Base-by-base conservation (phyloP, 2,113 vertebrate genomes). In the Triplophysa siluroides region DNA sequence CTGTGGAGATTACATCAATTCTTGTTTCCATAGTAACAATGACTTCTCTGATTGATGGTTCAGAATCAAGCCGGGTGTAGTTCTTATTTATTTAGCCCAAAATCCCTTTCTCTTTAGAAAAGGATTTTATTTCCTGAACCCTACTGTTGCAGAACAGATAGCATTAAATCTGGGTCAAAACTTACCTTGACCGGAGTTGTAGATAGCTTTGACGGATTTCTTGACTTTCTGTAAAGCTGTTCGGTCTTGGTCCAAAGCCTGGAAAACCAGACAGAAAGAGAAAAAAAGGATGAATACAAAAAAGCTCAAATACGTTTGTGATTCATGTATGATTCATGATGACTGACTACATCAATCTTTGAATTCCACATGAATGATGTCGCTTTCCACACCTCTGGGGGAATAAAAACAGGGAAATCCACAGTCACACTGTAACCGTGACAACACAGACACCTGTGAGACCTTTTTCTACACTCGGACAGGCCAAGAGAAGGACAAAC, bases 151-250 rank as follows among this genome's bases (percentile, higher is more conserved):
- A 75, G 8, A 62, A 45, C 24, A 26, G 23, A n/a, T 26, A 65
- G 24, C 52, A 19, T 19, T 21, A 19, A 4, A 23, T 52, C 33
- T 33, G 45, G 16, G 13, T n/a, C 5, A 60, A 75, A 74, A 47
- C 45, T 65, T 93, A 97, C 96, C 96, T 95, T 96, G 95, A 50
- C 95, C 96, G 1, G 96, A 97, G 89, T 92, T 97, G 86, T 95
- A 96, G 89, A 97, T 96, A 85, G 96, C 94, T 93, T 97, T 97
- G 66, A 96, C 95, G 10, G 95, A 95, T 83, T 97, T 97, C 85
- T 97, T 97, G 82, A 97, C 96, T 88, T 97, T 97, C 90, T 97
- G 96, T 73, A 97, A 87, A 1, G 94, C 93, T 77, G 94, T 96
- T 86, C 95, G 93, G 89, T 97, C 96, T 92, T 96, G 95, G 89